Evolutionary conservation across 2,888 invertebrate genomes (phyloP).

Genomic region (Habroteleia sp.): DNA sequence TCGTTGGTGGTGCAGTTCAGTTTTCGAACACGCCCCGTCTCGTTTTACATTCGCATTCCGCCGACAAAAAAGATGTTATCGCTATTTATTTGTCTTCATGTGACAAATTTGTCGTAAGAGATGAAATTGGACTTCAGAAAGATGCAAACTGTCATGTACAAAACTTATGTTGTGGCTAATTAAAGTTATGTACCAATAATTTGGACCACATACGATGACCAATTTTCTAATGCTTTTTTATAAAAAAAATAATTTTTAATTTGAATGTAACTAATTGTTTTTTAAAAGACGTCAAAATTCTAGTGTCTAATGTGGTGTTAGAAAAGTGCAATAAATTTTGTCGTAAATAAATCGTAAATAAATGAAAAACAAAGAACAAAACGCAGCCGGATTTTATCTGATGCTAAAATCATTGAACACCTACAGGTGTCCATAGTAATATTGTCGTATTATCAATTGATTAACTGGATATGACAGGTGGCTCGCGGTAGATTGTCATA

Average conservation of each 20-base stretch:
- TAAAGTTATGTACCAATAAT: too few relatives aligned
- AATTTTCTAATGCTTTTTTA: too few relatives aligned
- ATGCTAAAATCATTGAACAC: constrained; percentile 32
- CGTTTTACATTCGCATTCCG: constrained; percentile 33
- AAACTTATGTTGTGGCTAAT: too few relatives aligned
- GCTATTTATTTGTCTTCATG: constrained; percentile 1
- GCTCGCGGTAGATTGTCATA: constrained; percentile 73
- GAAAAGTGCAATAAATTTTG: too few relatives aligned
- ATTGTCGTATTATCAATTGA: constrained; percentile 75
- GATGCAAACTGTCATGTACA: neutral
- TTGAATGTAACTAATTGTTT: too few relatives aligned
- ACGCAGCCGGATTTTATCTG: too few relatives aligned
- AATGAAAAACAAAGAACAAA: too few relatives aligned
- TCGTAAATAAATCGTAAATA: too few relatives aligned
- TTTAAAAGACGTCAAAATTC: too few relatives aligned
- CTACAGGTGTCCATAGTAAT: constrained; percentile 74
- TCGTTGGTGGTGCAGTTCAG: constrained; percentile 14
- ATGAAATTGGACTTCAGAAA: constrained; percentile 6
- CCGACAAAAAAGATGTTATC: constrained; percentile 5
- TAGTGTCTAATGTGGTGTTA: too few relatives aligned
- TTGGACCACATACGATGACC: too few relatives aligned
- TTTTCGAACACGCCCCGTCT: constrained; percentile 37
- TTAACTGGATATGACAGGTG: constrained; percentile 76
- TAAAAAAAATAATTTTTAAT: too few relatives aligned
- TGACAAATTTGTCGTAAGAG: constrained; percentile 20